Percentiles rank a stretch among this genome's conserved stretches.
Conservation (phyloP, 2,113 vertebrate genomes). For the Scomber japonicus region DNA sequence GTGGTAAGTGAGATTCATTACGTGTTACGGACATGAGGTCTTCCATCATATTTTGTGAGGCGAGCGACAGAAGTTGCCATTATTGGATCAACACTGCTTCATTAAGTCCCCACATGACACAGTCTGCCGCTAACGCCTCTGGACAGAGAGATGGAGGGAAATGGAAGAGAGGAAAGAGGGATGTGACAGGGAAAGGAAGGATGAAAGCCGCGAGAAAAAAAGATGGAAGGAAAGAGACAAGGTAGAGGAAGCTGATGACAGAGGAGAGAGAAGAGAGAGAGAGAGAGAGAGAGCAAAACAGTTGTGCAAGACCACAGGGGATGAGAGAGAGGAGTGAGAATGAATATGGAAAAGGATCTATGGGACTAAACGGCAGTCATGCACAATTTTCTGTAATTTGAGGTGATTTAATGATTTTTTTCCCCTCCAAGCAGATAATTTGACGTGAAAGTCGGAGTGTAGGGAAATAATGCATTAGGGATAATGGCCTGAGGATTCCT, state of each 20-base stretch:
- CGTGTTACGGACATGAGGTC: constrained; percentile 24
- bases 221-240: background rate
- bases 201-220: background rate
- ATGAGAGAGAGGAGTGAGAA: rapidly evolving
- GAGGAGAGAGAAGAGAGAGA: background rate
- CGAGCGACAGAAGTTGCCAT: constrained; percentile 64
- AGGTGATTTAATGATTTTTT: constrained; percentile 3
- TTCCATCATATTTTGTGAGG: constrained; percentile 62
- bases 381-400: background rate
- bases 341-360: background rate
- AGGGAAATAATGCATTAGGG: constrained; percentile 16
- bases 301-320: background rate
- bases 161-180: background rate
- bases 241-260: background rate
- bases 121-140: constrained; percentile 41
- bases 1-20: constrained; percentile 57
- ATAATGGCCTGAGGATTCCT: constrained; percentile 40
- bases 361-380: background rate
- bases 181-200: background rate
- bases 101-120: constrained; percentile 70
- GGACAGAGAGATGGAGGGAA: constrained; percentile 45
- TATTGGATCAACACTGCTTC: constrained; percentile 75
- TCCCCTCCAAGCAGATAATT: background rate
- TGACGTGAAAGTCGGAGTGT: background rate
- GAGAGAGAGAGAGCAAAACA: background rate